Conservation (phyloP, 2,888 invertebrate genomes). For the Drosophila formosana region DNA sequence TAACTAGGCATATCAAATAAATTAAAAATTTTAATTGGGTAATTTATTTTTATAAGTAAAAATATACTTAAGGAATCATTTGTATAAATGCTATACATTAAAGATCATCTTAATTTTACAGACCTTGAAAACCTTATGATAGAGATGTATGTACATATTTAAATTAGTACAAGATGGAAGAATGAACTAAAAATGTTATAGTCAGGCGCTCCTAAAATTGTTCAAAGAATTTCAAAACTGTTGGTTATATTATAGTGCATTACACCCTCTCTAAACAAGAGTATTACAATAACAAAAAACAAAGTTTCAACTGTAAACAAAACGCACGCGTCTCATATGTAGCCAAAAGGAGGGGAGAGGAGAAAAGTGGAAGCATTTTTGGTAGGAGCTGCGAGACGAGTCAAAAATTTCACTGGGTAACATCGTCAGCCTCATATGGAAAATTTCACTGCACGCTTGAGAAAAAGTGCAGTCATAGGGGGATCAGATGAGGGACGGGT, state of each 20-base stretch:
- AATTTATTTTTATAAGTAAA: too few species aligned
- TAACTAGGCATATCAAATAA: too few species aligned
- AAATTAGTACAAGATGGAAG: too few species aligned
- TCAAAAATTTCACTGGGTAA: slow-evolving; percentile 69
- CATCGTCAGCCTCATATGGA: slow-evolving; percentile 67
- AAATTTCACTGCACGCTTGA: slow-evolving; percentile 80
- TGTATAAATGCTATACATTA: too few species aligned
- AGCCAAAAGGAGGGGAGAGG: slow-evolving; percentile 8
- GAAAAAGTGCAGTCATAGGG: slow-evolving; percentile 64
- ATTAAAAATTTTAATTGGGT: too few species aligned
- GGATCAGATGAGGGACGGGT: neutral
- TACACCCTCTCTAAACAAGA: slow-evolving; percentile 1
- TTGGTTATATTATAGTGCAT: neutral
- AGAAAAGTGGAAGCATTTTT: slow-evolving; percentile 7
- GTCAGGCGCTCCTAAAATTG: too few species aligned
- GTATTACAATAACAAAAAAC: slow-evolving; percentile 53
- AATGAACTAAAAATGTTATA: too few species aligned
- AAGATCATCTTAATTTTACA: too few species aligned
- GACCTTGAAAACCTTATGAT: too few species aligned
- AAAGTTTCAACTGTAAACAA: slow-evolving; percentile 61
- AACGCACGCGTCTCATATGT: slow-evolving; percentile 50
- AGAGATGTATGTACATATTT: too few species aligned
- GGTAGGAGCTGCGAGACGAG: slow-evolving; percentile 41
- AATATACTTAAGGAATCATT: too few species aligned
- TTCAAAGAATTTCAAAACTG: too few species aligned